Evolutionary conservation across 2,113 vertebrate species (phyloP).

Genomic region (Caloenas nicobarica): DNA sequence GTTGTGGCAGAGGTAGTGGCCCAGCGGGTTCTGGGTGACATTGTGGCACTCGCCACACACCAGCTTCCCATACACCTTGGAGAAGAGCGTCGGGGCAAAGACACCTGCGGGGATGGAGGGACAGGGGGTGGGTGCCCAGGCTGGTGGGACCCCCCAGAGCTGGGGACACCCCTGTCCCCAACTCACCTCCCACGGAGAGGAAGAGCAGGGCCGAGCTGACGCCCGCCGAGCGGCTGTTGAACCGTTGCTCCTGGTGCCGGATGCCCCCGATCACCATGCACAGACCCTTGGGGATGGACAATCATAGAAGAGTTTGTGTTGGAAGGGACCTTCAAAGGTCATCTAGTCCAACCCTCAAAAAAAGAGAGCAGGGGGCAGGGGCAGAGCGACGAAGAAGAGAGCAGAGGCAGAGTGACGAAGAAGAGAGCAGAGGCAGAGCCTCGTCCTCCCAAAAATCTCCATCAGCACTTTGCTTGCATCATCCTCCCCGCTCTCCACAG

Average conservation of each 20-base stretch:
- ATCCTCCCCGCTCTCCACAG: not conserved
- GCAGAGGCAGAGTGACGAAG: no score
- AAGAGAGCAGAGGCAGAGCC: no score
- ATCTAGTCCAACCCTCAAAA: no score
- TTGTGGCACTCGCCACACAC: constrained; percentile 84
- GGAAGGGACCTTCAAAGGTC: no score
- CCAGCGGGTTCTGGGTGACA: constrained; percentile 70
- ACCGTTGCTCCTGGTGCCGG: constrained; percentile 86
- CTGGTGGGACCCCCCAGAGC: rapidly evolving
- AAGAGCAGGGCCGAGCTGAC: constrained; percentile 88
- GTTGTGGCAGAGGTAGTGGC: constrained; percentile 80
- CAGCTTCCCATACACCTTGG: constrained; percentile 86
- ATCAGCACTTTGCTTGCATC: not conserved
- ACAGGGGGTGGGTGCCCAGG: rapidly evolving
- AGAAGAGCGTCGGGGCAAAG: constrained; percentile 89
- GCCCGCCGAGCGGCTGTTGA: constrained; percentile 87
- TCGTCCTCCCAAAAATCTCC: no score
- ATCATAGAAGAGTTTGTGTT: no score
- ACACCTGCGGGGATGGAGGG: constrained; percentile 72
- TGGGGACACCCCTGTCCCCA: not conserved
- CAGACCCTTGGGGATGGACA: constrained; percentile 74
- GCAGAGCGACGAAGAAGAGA: no score
- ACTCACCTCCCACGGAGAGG: constrained; percentile 87
- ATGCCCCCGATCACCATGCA: constrained; percentile 91
- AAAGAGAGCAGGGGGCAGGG: no score